Conservation (phyloP, 2,113 vertebrate genomes). For the Coptodon bakossiorum region DNA sequence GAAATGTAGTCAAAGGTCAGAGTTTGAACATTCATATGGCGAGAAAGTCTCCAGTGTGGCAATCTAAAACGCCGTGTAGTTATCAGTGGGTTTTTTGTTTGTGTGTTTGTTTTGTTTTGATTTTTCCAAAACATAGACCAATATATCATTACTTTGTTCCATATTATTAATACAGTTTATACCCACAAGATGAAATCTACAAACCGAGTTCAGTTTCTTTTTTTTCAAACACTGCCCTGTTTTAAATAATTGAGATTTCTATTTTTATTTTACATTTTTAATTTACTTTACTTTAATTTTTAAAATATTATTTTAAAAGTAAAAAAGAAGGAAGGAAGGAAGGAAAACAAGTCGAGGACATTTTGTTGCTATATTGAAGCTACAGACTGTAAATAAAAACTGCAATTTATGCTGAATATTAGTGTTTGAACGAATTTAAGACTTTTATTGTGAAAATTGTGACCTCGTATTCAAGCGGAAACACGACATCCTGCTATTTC, state of each 20-base stretch:
- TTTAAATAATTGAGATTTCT: not conserved
- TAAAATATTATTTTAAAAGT: too few relatives aligned
- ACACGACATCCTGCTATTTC: not conserved
- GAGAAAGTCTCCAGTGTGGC: not conserved
- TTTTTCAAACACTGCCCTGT: not conserved
- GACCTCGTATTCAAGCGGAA: not conserved
- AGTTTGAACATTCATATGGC: not conserved
- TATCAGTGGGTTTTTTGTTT: not conserved
- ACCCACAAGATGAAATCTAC: not conserved
- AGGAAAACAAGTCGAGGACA: fast-evolving
- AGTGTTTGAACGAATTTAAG: not conserved
- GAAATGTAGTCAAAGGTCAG: slow-evolving; percentile 34
- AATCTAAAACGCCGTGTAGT: not conserved
- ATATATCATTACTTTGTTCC: not conserved
- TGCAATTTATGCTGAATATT: not conserved
- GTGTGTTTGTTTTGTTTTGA: not conserved
- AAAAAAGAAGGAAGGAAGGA: too few relatives aligned
- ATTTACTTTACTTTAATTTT: not conserved
- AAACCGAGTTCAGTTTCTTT: not conserved
- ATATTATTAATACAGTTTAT: not conserved
- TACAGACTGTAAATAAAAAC: not conserved
- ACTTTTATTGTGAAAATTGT: not conserved
- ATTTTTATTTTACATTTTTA: not conserved
- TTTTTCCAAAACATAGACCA: not conserved
- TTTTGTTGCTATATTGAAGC: not conserved